These are phyloP conservation scores for Erannis defoliaria DNA, from an alignment of 2,888 invertebrate genomes.

Conservation along the genomic window DNA sequence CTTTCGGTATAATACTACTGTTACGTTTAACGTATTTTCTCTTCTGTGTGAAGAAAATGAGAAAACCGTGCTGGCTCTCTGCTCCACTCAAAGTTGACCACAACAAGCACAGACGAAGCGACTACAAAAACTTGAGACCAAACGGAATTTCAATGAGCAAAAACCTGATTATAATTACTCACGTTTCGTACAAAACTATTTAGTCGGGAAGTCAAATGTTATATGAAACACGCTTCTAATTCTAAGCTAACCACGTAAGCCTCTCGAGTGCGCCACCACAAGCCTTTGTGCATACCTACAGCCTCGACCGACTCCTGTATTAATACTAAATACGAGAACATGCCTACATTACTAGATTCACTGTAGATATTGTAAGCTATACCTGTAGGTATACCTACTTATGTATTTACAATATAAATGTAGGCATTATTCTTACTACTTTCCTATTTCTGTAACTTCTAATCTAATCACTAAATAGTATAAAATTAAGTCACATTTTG, in stretches of 20 bases:
- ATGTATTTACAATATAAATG: too few relatives aligned
- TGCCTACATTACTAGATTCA: background rate
- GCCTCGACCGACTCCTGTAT: slow-evolving; percentile 10
- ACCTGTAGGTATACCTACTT: background rate
- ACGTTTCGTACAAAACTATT: slow-evolving; percentile 1
- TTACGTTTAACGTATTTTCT: too few relatives aligned
- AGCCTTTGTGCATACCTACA: slow-evolving; percentile 27
- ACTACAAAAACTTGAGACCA: background rate
- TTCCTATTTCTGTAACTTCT: too few relatives aligned
- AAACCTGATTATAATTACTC: background rate
- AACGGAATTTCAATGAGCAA: slow-evolving; percentile 3
- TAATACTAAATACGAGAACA: slow-evolving; percentile 9
- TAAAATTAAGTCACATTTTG: too few relatives aligned
- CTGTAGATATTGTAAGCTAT: background rate
- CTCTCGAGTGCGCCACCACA: slow-evolving; percentile 10
- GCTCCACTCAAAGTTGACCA: background rate
- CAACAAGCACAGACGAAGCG: background rate
- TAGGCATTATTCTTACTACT: too few relatives aligned
- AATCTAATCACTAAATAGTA: too few relatives aligned
- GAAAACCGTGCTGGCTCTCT: background rate
- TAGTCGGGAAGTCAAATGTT: slow-evolving; percentile 6
- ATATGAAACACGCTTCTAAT: slow-evolving; percentile 10
- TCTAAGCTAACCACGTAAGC: slow-evolving; percentile 11
- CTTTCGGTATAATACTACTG: too few relatives aligned
- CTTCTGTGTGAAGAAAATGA: too few relatives aligned